These are phyloP conservation scores for Anarsia innoxiella DNA, from an alignment of 2,888 invertebrate species.

Conservation along the genomic window DNA sequence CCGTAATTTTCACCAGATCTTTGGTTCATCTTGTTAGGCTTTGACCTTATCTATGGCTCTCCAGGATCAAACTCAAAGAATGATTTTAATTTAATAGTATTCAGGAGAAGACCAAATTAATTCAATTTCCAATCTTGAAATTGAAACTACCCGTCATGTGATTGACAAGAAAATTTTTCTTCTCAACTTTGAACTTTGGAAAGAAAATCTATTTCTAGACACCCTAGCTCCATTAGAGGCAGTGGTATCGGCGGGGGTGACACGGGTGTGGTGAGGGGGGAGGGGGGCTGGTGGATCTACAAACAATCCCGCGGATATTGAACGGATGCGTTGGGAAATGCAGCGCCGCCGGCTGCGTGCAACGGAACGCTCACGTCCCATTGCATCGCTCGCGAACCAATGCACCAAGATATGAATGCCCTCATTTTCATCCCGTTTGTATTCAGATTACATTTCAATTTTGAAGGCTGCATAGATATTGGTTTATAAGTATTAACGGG, in stretches of 20 bases:
- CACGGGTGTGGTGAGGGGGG: conserved; percentile 25
- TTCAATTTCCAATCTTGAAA: not conserved
- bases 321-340: conserved; percentile 73
- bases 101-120: too few relatives aligned
- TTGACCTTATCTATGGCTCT: too few relatives aligned
- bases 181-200: conserved; percentile 10
- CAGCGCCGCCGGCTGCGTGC: conserved; percentile 57
- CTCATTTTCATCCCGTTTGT: conserved; percentile 52
- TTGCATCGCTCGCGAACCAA: conserved; percentile 36
- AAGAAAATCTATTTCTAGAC: conserved; percentile 52
- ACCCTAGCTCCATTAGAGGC: conserved; percentile 36
- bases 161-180: not conserved
- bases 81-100: too few relatives aligned
- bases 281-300: conserved; percentile 41
- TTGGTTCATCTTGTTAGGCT: too few relatives aligned
- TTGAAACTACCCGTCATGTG: too few relatives aligned
- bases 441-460: conserved; percentile 38
- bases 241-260: conserved; percentile 21
- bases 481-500: conserved; percentile 7
- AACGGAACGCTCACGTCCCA: conserved; percentile 50
- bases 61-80: too few relatives aligned
- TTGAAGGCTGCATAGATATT: conserved; percentile 6
- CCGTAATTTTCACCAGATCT: too few relatives aligned
- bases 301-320: conserved; percentile 74
- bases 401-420: conserved; percentile 58